Base-by-base conservation (phyloP, 2,113 vertebrate species). In the Cyanoderma ruficeps region DNA sequence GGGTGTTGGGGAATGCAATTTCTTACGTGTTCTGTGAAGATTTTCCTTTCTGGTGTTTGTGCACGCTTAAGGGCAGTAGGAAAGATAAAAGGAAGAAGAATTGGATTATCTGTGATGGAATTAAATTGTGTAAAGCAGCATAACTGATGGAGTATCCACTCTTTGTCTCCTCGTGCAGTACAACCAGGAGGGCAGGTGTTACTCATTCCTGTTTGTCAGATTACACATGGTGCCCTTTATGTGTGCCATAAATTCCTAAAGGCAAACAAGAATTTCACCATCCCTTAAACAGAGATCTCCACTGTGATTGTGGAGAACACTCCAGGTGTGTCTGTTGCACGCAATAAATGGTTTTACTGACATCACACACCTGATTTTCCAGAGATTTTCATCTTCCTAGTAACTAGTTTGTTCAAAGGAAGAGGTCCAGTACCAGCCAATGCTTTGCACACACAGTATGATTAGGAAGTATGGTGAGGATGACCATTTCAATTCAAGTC, bases 21-120 rank as follows among this genome's bases (percentile, higher is more conserved):
- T 79, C 55, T 65, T 68, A 61, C 5, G 5, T 33, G 19, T 69
- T 90, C 63, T 49, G 9, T 82, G 46, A 37, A 91, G 78, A 42
- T 89, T 88, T 80, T 80, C 70, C 46, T 79, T 85, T 64, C 46
- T 72, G 33, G 69, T 83, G 63, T 28, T 85, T 93, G 56, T 83
- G 46, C 46, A 42, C 46, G 64, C 88, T 86, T 75, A 76, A 80
- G 50, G 69, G 82, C 87, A 86, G 55, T 41, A n/a, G 49, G 27
- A 49, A 37, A 83, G 78, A 85, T 84, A 84, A 93, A 78, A 84
- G n/a, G 53, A 59, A 22, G 27, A 93, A 33, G 57, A 93, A 94
- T 16, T 85, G 49, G 68, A 93, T 56, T 82, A 46, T 60, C 53
- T 44, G 9, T 5, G 6, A 46, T 71, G 47, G 41, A 85, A 85